Conservation (phyloP, 2,797 vertebrate species). For the Betta splendens region DNA sequence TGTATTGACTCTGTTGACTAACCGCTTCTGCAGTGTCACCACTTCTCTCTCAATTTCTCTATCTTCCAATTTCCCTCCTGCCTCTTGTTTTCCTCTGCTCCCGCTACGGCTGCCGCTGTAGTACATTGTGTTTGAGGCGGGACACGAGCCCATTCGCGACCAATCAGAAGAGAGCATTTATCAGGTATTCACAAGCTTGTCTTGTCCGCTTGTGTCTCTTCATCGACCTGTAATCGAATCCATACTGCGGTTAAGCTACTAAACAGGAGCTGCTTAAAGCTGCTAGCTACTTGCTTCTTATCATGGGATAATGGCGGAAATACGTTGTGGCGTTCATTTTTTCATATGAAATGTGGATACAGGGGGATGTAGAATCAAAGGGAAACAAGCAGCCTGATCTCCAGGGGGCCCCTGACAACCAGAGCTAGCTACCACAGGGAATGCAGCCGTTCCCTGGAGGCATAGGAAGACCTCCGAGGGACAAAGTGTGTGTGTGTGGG, state of each 20-base stretch:
- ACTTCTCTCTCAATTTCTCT: conserved; percentile 79
- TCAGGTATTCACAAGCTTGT: conserved; percentile 89
- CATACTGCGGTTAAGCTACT: conserved; percentile 15
- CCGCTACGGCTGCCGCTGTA: conserved; percentile 88
- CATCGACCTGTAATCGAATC: conserved; percentile 14
- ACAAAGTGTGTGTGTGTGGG: too few species aligned
- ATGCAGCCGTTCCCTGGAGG: conserved; percentile 38
- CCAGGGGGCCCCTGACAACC: conserved; percentile 27
- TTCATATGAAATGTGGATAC: conserved; percentile 32
- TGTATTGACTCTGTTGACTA: conserved; percentile 71
- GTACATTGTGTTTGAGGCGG: conserved; percentile 99
- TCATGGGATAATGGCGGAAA: conserved; percentile 30
- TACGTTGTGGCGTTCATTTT: conserved; percentile 25
- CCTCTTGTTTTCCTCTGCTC: conserved; percentile 70
- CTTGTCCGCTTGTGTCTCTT: conserved; percentile 61
- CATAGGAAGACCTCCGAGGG: conserved; percentile 52
- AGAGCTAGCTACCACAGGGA: conserved; percentile 34
- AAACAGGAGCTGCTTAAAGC: conserved; percentile 10
- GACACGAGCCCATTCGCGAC: conserved; percentile 99
- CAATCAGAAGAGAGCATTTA: conserved; percentile 99
- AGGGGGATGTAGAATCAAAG: conserved; percentile 30
- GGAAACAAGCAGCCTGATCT: conserved; percentile 35
- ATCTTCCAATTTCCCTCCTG: conserved; percentile 81
- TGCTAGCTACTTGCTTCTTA: conserved; percentile 25
- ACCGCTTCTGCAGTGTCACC: conserved; percentile 80